phyloP scores from a whole-genome alignment of 2,797 vertebrate genomes.

The Malacoraja senta region DNA sequence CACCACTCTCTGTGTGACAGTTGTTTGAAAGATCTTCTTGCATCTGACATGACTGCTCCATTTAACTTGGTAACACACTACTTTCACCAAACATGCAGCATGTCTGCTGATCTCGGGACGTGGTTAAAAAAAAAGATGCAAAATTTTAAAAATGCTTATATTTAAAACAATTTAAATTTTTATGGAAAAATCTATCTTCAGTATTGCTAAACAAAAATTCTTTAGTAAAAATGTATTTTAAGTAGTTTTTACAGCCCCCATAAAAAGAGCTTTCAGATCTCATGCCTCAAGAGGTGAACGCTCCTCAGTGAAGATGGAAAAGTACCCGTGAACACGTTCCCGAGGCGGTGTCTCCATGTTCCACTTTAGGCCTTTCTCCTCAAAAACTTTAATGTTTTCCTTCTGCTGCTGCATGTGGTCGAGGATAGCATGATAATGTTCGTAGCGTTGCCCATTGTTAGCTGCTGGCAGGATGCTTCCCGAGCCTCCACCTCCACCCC shows the following conservation, averaged over 20 bases:
- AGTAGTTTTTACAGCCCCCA: constrained; percentile 46
- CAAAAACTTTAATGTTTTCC: constrained; percentile 52
- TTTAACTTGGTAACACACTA: background rate
- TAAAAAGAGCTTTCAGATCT: background rate
- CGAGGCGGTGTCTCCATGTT: constrained; percentile 44
- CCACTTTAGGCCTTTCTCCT: constrained; percentile 52
- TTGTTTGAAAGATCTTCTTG: background rate
- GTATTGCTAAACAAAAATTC: background rate
- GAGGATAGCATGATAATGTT: constrained; percentile 70
- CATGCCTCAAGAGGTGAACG: constrained; percentile 43
- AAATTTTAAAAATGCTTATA: background rate
- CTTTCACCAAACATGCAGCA: background rate
- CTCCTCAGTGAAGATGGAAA: constrained; percentile 39
- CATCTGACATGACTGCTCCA: background rate
- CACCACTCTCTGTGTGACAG: too few species aligned
- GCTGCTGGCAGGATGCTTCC: constrained; percentile 52
- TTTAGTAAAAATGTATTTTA: background rate
- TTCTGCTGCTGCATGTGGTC: constrained; percentile 70
- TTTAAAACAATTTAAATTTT: too few species aligned
- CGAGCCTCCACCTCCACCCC: constrained; percentile 56
- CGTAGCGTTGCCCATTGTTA: constrained; percentile 60
- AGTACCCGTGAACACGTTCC: constrained; percentile 56
- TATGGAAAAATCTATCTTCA: background rate
- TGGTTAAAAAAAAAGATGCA: background rate
- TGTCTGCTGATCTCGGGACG: background rate